A percentile compares a stretch with the other conserved stretches of the same genome.
Evolutionary conservation across 2,113 vertebrate genomes (phyloP).

Genomic region (Hyaena hyaena): DNA sequence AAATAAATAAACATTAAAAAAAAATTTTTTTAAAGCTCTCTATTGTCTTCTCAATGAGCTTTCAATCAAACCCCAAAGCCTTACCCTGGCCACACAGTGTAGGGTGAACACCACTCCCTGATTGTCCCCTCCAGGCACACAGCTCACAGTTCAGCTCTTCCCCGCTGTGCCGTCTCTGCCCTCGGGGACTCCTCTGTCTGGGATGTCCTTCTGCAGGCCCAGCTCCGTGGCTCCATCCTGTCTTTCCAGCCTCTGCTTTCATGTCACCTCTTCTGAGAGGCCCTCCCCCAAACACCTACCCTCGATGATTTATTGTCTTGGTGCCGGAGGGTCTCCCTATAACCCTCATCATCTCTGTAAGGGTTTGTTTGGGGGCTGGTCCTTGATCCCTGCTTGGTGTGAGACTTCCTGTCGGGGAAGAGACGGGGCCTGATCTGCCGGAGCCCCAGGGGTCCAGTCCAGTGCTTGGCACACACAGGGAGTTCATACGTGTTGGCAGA

Average conservation of each 20-base stretch:
- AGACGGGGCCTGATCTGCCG: background rate
- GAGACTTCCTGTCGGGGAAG: background rate
- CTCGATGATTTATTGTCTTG: background rate
- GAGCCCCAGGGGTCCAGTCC: background rate
- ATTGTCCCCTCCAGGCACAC: too few relatives aligned
- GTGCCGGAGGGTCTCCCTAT: background rate
- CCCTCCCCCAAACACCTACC: accelerated
- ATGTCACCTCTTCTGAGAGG: background rate
- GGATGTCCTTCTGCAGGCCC: background rate
- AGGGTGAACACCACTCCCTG: background rate
- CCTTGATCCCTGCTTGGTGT: background rate
- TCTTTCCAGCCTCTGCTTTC: background rate
- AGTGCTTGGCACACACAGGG: background rate
- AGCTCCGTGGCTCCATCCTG: background rate
- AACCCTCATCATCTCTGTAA: background rate
- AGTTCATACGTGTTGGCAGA: background rate
- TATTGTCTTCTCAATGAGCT: background rate
- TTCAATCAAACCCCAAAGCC: background rate
- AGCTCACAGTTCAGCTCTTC: background rate
- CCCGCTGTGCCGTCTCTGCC: background rate
- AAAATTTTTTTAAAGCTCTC: too few relatives aligned
- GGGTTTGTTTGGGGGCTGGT: background rate
- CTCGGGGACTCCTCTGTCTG: background rate
- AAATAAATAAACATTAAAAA: too few relatives aligned
- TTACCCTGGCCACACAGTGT: background rate